These are phyloP conservation scores for Eulemur rubriventer DNA, from an alignment of 2,797 vertebrate species.

Conservation along the genomic window DNA sequence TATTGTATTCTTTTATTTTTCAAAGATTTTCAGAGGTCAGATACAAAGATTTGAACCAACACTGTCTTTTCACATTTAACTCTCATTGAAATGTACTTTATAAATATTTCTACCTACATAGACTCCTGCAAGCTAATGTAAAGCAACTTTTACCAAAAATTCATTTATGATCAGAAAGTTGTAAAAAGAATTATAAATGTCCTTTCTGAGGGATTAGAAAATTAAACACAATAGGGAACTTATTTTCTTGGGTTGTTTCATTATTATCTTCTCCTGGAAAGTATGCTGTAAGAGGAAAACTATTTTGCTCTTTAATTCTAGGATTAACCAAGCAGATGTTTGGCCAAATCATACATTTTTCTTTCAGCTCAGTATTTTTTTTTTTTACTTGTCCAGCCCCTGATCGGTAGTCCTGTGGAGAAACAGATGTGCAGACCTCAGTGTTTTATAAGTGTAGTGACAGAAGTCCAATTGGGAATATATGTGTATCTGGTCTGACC, in stretches of 20 bases:
- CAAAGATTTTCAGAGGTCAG: slow-evolving; percentile 29
- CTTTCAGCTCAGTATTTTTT: not conserved
- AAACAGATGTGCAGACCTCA: not conserved
- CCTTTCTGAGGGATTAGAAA: slow-evolving; percentile 46
- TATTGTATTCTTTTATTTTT: slow-evolving; percentile 33
- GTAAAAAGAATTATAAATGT: slow-evolving; percentile 64
- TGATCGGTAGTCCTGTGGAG: not conserved
- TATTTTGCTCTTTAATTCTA: not conserved
- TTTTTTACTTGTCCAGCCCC: not conserved
- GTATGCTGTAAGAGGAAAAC: not conserved
- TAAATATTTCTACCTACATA: not conserved
- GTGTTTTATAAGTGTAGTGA: not conserved
- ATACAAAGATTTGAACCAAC: not conserved
- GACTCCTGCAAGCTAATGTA: slow-evolving; percentile 47
- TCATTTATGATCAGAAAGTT: slow-evolving; percentile 60
- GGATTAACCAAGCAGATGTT: not conserved
- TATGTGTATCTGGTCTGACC: not conserved
- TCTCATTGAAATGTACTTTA: slow-evolving; percentile 43
- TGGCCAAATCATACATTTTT: not conserved
- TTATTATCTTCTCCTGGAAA: slow-evolving; percentile 55
- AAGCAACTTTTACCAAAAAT: slow-evolving; percentile 62
- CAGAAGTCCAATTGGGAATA: not conserved
- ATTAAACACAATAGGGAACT: slow-evolving; percentile 49
- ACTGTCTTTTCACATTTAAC: not conserved
- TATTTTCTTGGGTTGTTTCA: slow-evolving; percentile 48